Evolutionary conservation across 2,888 invertebrate species (phyloP).

Genomic region (Bembecia ichneumoniformis): DNA sequence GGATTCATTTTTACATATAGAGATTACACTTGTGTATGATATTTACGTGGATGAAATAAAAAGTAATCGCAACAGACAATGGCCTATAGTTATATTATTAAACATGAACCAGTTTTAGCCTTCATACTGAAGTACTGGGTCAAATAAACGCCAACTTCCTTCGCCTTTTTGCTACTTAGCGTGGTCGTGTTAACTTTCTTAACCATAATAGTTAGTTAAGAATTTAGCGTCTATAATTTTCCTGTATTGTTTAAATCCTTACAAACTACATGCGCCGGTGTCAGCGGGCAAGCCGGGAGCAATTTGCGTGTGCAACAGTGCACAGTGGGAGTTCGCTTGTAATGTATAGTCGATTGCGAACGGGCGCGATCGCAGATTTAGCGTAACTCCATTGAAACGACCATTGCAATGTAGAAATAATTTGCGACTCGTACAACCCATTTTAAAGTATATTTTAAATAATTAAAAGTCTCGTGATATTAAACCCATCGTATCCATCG

Average conservation of each 20-base stretch:
- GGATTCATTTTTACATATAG: too few species aligned
- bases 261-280: slow-evolving; percentile 28
- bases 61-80: too few species aligned
- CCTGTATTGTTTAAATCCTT: neutral
- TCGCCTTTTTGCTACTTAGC: slow-evolving; percentile 19
- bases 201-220: slow-evolving; percentile 25
- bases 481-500: too few species aligned
- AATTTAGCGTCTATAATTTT: slow-evolving; percentile 1
- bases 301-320: slow-evolving; percentile 63
- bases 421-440: too few species aligned
- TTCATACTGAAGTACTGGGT: neutral
- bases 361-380: slow-evolving; percentile 40
- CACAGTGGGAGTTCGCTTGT: slow-evolving; percentile 57
- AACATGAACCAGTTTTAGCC: neutral
- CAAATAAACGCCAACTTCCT: neutral
- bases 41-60: too few species aligned
- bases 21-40: too few species aligned
- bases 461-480: too few species aligned
- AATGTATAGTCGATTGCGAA: slow-evolving; percentile 33
- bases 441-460: too few species aligned
- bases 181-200: slow-evolving; percentile 21
- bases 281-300: slow-evolving; percentile 48
- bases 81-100: too few species aligned
- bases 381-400: slow-evolving; percentile 28
- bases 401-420: slow-evolving; percentile 5